Conservation (phyloP, 2,888 invertebrate species). For the Sphaeridia pumilis region DNA sequence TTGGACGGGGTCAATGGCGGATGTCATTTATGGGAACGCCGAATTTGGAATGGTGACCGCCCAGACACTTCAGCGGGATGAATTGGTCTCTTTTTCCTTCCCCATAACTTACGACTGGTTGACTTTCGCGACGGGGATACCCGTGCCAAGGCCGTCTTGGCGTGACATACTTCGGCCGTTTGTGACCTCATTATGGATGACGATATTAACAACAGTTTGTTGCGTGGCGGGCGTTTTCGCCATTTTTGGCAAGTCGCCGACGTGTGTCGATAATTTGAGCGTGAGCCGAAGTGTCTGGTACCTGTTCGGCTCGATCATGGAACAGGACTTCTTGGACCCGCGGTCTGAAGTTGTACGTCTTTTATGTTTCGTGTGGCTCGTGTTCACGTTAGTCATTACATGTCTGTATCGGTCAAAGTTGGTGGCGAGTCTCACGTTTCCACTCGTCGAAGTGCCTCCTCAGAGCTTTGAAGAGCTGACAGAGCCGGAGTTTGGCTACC, state of each 20-base stretch:
- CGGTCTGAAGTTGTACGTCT: constrained; percentile 7
- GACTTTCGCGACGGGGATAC: constrained; percentile 24
- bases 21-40: constrained; percentile 17
- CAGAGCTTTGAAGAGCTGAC: constrained; percentile 26
- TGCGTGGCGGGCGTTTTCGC: not conserved
- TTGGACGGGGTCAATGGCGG: constrained; percentile 27
- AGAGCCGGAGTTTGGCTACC: constrained; percentile 13
- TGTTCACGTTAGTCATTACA: constrained; percentile 19
- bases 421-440: constrained; percentile 26
- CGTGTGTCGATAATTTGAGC: not conserved
- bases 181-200: constrained; percentile 17
- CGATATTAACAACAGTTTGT: not conserved
- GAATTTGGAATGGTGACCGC: constrained; percentile 28
- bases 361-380: constrained; percentile 19
- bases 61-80: constrained; percentile 14
- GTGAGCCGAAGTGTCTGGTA: constrained; percentile 9
- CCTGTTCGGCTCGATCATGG: constrained; percentile 17
- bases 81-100: constrained; percentile 19
- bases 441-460: constrained; percentile 19
- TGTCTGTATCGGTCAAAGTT: constrained; percentile 25
- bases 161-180: constrained; percentile 22
- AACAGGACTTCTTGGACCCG: constrained; percentile 19
- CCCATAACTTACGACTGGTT: constrained; percentile 28
- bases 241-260: not conserved
- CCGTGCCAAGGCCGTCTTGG: constrained; percentile 21